Evolutionary conservation across 2,797 vertebrate species (phyloP), one percentile per base, ranked within the genome.

Genomic region (Chromobotia macracanthus): DNA sequence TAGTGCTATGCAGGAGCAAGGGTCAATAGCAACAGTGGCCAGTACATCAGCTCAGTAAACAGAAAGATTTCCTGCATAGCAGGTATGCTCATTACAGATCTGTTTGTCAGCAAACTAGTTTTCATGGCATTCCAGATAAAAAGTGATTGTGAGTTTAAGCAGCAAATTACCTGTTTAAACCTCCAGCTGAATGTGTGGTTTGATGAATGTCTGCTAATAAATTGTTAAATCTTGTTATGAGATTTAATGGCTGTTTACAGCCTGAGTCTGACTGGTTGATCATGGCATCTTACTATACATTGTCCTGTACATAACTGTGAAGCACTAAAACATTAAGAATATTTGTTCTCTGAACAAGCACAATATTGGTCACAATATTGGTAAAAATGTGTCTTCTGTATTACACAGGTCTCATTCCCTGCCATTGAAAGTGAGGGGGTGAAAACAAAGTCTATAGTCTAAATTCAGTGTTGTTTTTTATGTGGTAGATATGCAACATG

Each of bases 301-400:
- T 38, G 35, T 38, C 35, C 35, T 38, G 35, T 38, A 38, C 35
- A 38, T 38, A 38, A 38, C 35, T 38, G 35, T 6, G 6, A 38
- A 38, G 35, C 83, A 80, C 84, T 82, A 72, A 77, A 86, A 79
- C 73, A 79, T 83, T 87, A 38, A 9, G 8, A 2, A 31, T 2
- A 31, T 31, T 73, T 87, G 85, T 58, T 83, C 87, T 73, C 73
- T 61, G 71, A 75, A 65, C 64, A 74, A 80, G 85, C 72, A 55
- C 85, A 46, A 75, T 89, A 85, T 89, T 90, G 31, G 5, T 31
- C 2, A 89, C 86, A n/a, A n/a, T n/a, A n/a, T n/a, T n/a, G n/a
- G n/a, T n/a, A n/a, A n/a, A n/a, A 88, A 58, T 80, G 82, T 46
- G 71, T 86, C 85, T 86, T 64, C 85, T 83, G 83, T 86, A 84